phyloP scores from a whole-genome alignment of 2,113 vertebrate genomes.

The Malurus elegans region DNA sequence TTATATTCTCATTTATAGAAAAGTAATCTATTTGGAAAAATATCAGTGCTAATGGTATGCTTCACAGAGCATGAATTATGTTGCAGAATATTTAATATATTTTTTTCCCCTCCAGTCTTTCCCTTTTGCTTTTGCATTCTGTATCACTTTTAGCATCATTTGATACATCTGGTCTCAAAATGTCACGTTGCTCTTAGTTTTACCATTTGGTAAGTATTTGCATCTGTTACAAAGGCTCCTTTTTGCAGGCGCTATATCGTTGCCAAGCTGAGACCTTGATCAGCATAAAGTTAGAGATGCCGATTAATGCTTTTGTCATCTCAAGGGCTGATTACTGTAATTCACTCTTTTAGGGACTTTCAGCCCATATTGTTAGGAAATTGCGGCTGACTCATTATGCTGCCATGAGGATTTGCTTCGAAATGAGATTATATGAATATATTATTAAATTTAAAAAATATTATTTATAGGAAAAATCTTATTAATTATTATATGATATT shows the following conservation, averaged over 20 bases:
- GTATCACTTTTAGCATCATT: neutral
- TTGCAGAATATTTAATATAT: neutral
- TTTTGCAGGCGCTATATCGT: constrained; percentile 50
- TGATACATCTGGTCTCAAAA: neutral
- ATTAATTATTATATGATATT: neutral
- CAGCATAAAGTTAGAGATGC: constrained; percentile 56
- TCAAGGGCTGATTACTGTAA: constrained; percentile 68
- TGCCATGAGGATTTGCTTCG: constrained; percentile 35
- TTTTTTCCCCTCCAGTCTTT: neutral
- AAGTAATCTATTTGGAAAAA: neutral
- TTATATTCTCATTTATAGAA: constrained; percentile 6
- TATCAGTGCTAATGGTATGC: neutral
- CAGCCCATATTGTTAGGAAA: constrained; percentile 47
- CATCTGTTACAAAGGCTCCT: constrained; percentile 29
- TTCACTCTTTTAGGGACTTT: constrained; percentile 61
- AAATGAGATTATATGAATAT: constrained; percentile 53
- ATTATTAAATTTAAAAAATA: constrained; percentile 5
- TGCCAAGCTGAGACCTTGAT: constrained; percentile 60
- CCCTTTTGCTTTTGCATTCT: neutral
- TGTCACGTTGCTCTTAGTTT: constrained; percentile 25
- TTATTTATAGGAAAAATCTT: neutral
- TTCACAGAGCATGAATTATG: neutral
- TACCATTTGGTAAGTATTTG: constrained; percentile 60
- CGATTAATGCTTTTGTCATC: constrained; percentile 73
- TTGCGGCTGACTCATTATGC: constrained; percentile 51